Evolutionary conservation across 1,140 invertebrate species (phyloP), one percentile per base, ranked within the genome.

Genomic region (Diorhabda elongata): DNA sequence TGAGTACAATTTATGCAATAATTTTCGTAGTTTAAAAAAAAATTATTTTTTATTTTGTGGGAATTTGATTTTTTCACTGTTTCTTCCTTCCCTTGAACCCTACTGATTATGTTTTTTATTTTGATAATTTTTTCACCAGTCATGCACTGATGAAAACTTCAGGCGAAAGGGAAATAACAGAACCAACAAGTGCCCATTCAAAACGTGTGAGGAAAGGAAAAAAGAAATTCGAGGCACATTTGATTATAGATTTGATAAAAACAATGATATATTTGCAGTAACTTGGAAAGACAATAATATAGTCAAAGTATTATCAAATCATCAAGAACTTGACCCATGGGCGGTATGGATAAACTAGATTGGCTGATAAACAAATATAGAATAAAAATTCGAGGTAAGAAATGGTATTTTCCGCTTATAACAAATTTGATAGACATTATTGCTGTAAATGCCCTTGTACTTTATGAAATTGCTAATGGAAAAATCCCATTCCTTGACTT

Each of bases 321-420:
- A 72, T 80, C 66, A 74, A 66, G 66, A 72, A 71, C 61, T 76
- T 77, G 71, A 74, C 74, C 74, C 73, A 52, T 52, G 9, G 47
- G 47, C 5, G 47, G 47, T 6, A 2, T 52, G 9, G 47, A 52
- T 9, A 52, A 52, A 52, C 9, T 52, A 52, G 47, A 52, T 52
- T 52, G 47, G 47, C 5, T 5, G 5, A 52, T 52, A 5, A 5
- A 52, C 2, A 52, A 52, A 52, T 52, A 52, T 52, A 52, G 47
- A 52, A 52, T 52, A 6, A 52, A 52, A 52, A 52, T 52, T 52
- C 5, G 47, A 52, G 47, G 5, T 6, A 52, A 52, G 47, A 52
- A 1, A 26, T 52, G 47, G 47, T 52, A 52, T 52, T 52, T 52
- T 1, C 47, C 47, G 1, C 9, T 52, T 6, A 6, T 52, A 6